phyloP scores from a whole-genome alignment of 1,140 invertebrate genomes.

The Hetaerina americana region DNA sequence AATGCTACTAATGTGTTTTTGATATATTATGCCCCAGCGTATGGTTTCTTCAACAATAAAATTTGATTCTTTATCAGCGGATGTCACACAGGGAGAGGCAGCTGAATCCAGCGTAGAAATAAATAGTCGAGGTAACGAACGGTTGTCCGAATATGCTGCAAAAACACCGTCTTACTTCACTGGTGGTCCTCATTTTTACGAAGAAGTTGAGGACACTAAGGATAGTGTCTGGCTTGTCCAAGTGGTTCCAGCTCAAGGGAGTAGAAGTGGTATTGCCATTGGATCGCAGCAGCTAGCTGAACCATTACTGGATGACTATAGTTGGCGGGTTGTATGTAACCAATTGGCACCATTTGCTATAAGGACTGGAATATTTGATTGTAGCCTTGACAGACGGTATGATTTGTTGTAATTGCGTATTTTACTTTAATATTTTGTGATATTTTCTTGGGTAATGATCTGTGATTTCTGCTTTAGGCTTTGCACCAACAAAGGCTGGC shows the following conservation, averaged over 20 bases:
- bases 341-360: constrained; percentile 35
- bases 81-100: constrained; percentile 20
- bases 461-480: constrained; percentile 25
- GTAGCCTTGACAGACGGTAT: constrained; percentile 30
- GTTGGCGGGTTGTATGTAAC: constrained; percentile 29
- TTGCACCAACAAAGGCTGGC: constrained; percentile 34
- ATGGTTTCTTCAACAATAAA: background rate
- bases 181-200: constrained; percentile 34
- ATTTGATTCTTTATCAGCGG: constrained; percentile 12
- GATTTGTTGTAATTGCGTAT: background rate
- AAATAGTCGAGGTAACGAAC: constrained; percentile 1
- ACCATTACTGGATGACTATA: constrained; percentile 23
- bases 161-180: constrained; percentile 29
- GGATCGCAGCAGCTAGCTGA: constrained; percentile 8
- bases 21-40: background rate
- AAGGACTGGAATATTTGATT: constrained; percentile 35
- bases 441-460: background rate
- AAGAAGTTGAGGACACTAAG: constrained; percentile 41
- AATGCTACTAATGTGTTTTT: background rate
- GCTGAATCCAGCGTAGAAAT: constrained; percentile 13
- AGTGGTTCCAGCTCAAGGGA: constrained; percentile 21
- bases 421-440: background rate
- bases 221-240: constrained; percentile 42
- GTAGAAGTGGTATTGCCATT: background rate
- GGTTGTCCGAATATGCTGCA: constrained; percentile 12